phyloP scores from a whole-genome alignment of 2,113 vertebrate genomes.

The Lota lota region DNA sequence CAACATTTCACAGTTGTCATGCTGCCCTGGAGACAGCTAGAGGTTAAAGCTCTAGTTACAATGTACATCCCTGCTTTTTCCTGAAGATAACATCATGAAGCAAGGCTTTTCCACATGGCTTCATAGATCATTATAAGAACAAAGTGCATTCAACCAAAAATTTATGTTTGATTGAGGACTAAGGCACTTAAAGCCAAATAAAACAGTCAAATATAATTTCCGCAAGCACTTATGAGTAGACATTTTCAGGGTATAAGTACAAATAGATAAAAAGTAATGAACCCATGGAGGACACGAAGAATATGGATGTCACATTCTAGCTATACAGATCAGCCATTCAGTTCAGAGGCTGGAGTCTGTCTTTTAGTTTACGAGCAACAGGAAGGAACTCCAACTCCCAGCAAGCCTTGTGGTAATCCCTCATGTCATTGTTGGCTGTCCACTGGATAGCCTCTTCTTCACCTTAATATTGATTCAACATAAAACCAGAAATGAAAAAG shows the following conservation, averaged over 20 bases:
- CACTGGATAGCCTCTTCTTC: slow-evolving; percentile 73
- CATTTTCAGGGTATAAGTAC: not conserved
- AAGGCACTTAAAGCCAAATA: too few species aligned
- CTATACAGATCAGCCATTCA: slow-evolving; percentile 25
- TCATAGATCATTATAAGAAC: too few species aligned
- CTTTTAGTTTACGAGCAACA: slow-evolving; percentile 82
- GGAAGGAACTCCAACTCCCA: slow-evolving; percentile 92
- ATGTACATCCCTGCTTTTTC: not conserved
- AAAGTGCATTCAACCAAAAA: too few species aligned
- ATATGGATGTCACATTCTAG: not conserved
- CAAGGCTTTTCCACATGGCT: too few species aligned
- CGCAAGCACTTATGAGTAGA: not conserved
- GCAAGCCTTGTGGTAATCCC: slow-evolving; percentile 74
- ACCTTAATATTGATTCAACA: slow-evolving; percentile 65
- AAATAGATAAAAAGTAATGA: not conserved
- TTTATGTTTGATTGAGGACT: too few species aligned
- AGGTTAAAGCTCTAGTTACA: slow-evolving; percentile 16
- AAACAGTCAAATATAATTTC: too few species aligned
- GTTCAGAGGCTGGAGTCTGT: slow-evolving; percentile 67
- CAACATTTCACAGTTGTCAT: too few species aligned
- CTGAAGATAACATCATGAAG: too few species aligned
- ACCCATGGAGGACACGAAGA: not conserved
- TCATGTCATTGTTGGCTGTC: slow-evolving; percentile 66
- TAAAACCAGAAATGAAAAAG: slow-evolving; percentile 15
- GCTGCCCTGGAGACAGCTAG: too few species aligned